Evolutionary conservation across 1,140 invertebrate genomes (phyloP).

Genomic region (Bathynomus jamesi): DNA sequence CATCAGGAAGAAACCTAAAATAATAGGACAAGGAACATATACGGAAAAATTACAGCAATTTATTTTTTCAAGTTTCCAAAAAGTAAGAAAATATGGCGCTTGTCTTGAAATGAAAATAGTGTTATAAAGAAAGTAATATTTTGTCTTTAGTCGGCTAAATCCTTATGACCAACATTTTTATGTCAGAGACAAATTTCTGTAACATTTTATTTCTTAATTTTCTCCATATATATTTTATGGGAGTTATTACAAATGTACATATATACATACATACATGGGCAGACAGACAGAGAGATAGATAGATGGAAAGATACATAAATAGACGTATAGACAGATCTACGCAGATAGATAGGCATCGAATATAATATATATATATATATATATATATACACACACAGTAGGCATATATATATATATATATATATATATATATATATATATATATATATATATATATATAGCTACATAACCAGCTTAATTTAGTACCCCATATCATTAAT

Average conservation of each 20-base stretch:
- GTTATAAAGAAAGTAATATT: neutral
- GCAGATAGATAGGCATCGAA: no score
- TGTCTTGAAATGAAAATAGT: neutral
- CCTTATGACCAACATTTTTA: neutral
- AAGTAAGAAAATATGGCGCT: neutral
- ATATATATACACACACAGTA: conserved; percentile 13
- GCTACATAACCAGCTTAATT: neutral
- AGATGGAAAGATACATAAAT: neutral
- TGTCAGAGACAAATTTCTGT: neutral
- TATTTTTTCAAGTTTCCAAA: neutral
- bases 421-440: conserved; percentile 13
- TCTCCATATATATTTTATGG: neutral
- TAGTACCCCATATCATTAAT: neutral
- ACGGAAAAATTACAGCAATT: neutral
- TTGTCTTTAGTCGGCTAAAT: neutral
- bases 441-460: conserved; percentile 13
- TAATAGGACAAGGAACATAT: neutral
- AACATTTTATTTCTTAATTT: neutral
- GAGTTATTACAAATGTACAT: neutral
- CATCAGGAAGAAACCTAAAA: neutral
- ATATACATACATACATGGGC: neutral
- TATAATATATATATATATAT: conserved; percentile 17
- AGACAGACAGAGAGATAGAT: neutral
- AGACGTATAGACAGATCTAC: conserved; percentile 7
- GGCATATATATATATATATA: neutral